Evolutionary conservation across 2,888 invertebrate species (phyloP).

Genomic region (Noctua janthina): DNA sequence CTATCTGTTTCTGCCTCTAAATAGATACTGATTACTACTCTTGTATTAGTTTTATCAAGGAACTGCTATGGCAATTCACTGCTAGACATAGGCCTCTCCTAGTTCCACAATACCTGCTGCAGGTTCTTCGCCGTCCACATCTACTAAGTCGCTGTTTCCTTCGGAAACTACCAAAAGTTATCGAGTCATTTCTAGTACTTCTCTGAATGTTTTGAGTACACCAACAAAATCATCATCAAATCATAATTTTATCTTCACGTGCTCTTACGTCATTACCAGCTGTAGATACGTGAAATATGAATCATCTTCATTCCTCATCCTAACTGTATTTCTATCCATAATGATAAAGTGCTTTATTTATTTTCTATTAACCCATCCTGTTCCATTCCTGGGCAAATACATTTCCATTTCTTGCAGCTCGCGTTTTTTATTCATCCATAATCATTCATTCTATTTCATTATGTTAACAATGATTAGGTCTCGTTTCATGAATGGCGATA

Average conservation of each 20-base stretch:
- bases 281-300: constrained; percentile 47
- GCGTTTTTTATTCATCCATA: not conserved
- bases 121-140: not conserved
- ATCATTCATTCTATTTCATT: not conserved
- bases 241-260: constrained; percentile 37
- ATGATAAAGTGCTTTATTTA: not conserved
- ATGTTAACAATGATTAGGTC: constrained; percentile 3
- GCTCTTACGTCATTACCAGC: constrained; percentile 45
- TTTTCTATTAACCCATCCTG: constrained; percentile 1
- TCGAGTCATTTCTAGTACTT: not conserved
- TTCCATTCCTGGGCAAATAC: not conserved
- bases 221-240: constrained; percentile 25
- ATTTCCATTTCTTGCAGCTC: not conserved
- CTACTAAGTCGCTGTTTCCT: not conserved
- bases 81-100: not conserved
- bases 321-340: constrained; percentile 11
- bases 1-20: not conserved
- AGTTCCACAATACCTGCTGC: not conserved
- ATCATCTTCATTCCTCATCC: constrained; percentile 36
- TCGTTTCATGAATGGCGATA: not conserved
- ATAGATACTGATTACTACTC: not conserved
- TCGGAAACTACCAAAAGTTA: too few species aligned
- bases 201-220: constrained; percentile 11
- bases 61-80: not conserved
- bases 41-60: not conserved